phyloP scores from a whole-genome alignment of 1,140 invertebrate genomes.

The Pseudomyrmex dendroicus region DNA sequence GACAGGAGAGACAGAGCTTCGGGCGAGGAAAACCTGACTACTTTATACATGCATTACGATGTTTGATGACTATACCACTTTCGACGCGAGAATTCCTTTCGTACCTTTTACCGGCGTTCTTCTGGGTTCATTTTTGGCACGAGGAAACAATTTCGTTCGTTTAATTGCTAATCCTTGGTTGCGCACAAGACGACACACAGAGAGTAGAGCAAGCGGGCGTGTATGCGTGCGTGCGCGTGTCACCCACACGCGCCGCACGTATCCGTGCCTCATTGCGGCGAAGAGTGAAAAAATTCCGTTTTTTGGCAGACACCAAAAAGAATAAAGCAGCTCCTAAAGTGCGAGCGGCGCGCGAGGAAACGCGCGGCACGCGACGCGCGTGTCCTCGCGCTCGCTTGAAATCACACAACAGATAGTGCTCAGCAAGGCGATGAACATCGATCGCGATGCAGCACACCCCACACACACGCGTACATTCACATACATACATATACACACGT shows the following conservation, averaged over 20 bases:
- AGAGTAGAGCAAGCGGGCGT: constrained; percentile 64
- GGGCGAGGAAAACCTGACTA: constrained; percentile 74
- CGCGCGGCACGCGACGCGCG: constrained; percentile 12
- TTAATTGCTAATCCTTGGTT: constrained; percentile 76
- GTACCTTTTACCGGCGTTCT: constrained; percentile 80
- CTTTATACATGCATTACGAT: constrained; percentile 81
- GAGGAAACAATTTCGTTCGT: constrained; percentile 66
- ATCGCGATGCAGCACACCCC: constrained; percentile 72
- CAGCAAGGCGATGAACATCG: constrained; percentile 68
- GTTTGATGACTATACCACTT: constrained; percentile 78
- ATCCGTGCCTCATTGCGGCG: constrained; percentile 49
- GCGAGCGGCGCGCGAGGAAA: constrained; percentile 40
- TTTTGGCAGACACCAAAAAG: constrained; percentile 79
- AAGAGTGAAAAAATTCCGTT: constrained; percentile 77
- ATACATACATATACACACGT: constrained; percentile 23
- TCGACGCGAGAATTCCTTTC: constrained; percentile 74
- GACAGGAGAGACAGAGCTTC: constrained; percentile 67
- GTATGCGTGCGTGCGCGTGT: background rate
- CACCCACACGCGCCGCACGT: background rate
- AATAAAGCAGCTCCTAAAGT: constrained; percentile 63
- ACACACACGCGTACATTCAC: constrained; percentile 68
- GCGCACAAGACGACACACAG: constrained; percentile 80
- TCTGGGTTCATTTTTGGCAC: constrained; percentile 75
- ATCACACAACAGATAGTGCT: constrained; percentile 71
- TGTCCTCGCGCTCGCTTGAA: background rate